Conservation (phyloP, 2,113 vertebrate species). For the Dasyurus viverrinus region DNA sequence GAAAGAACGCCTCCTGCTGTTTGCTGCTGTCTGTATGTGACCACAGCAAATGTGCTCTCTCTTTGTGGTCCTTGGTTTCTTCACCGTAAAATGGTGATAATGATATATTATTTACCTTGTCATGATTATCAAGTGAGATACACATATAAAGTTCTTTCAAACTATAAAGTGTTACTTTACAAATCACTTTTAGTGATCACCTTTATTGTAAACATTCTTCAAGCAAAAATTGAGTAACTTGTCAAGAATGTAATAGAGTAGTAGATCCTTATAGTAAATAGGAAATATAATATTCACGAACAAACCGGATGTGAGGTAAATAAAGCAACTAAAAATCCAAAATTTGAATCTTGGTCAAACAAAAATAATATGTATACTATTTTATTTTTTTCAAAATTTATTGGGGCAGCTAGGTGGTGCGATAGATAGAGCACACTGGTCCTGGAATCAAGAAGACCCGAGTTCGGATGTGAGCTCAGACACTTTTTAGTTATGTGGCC, state of each 20-base stretch:
- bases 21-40: no score
- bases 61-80: background rate
- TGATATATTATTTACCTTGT: background rate
- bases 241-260: background rate
- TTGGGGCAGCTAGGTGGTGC: no score
- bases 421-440: no score
- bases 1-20: background rate
- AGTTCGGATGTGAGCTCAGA: background rate
- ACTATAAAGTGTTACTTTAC: background rate
- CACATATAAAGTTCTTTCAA: background rate
- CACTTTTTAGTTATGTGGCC: background rate
- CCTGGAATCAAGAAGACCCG: background rate
- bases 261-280: background rate
- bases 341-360: background rate
- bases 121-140: background rate
- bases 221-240: background rate
- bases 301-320: background rate
- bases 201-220: background rate
- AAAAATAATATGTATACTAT: background rate
- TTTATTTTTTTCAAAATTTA: no score
- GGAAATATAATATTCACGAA: background rate
- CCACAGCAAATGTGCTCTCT: no score
- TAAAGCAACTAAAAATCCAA: background rate
- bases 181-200: background rate
- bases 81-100: background rate